Evolutionary conservation across 1,140 invertebrate species (phyloP).

Genomic region (Parapsyche elsis): DNA sequence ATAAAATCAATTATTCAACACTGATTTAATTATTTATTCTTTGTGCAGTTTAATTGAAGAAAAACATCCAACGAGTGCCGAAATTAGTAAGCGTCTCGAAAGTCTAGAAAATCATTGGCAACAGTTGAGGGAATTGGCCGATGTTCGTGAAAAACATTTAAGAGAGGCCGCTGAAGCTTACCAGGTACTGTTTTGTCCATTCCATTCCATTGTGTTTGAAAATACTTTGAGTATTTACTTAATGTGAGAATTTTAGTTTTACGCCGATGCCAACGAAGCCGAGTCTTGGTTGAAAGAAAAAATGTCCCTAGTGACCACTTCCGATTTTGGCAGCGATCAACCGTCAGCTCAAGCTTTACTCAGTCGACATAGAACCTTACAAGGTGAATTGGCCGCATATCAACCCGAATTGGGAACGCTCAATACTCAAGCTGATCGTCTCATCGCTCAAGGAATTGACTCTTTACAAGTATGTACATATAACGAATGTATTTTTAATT

Average conservation of each 20-base stretch:
- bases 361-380: slow-evolving; percentile 86
- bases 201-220: not conserved
- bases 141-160: slow-evolving; percentile 84
- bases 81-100: slow-evolving; percentile 83
- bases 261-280: slow-evolving; percentile 96
- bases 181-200: slow-evolving; percentile 67
- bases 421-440: slow-evolving; percentile 84
- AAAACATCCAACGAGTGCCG: slow-evolving; percentile 79
- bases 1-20: not conserved
- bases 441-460: slow-evolving; percentile 83
- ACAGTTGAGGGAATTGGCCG: slow-evolving; percentile 84
- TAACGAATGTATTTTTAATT: too few species aligned
- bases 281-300: slow-evolving; percentile 98
- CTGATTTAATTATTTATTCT: slow-evolving; percentile 29
- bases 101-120: slow-evolving; percentile 88
- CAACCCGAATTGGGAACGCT: slow-evolving; percentile 88
- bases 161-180: slow-evolving; percentile 95
- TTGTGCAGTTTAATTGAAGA: slow-evolving; percentile 79
- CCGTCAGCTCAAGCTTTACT: slow-evolving; percentile 87
- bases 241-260: slow-evolving; percentile 86
- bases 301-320: slow-evolving; percentile 85
- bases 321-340: slow-evolving; percentile 91
- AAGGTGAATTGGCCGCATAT: slow-evolving; percentile 93
- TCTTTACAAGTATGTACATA: slow-evolving; percentile 76
- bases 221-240: slow-evolving; percentile 22